These are phyloP conservation scores for Cottoperca gobio DNA, from an alignment of 2,797 vertebrate genomes.

Conservation along the genomic window DNA sequence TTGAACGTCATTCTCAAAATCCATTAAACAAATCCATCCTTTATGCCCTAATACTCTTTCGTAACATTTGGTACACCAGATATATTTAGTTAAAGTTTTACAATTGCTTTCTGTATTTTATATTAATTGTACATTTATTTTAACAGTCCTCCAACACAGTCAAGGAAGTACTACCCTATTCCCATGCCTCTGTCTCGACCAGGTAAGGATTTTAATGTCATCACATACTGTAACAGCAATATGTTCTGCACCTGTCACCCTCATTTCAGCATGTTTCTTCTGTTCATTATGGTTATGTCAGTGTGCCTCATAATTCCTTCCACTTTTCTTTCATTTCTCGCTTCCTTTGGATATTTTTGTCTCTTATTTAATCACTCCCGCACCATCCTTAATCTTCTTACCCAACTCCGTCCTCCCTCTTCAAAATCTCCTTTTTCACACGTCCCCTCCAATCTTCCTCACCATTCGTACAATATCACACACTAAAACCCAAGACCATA, in stretches of 20 bases:
- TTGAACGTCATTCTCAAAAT: too few species aligned
- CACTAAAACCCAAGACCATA: conserved; percentile 86
- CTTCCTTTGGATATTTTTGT: conserved; percentile 70
- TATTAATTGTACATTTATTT: conserved; percentile 30
- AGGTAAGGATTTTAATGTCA: conserved; percentile 82
- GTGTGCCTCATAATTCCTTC: conserved; percentile 70
- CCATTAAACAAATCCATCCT: too few species aligned
- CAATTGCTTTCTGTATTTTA: not conserved
- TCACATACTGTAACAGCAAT: not conserved
- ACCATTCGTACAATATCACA: conserved; percentile 28
- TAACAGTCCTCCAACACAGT: conserved; percentile 90
- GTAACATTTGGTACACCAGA: not conserved
- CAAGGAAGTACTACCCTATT: conserved; percentile 94
- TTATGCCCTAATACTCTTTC: too few species aligned
- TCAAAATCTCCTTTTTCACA: conserved; percentile 25
- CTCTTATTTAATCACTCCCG: conserved; percentile 45
- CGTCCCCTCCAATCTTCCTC: not conserved
- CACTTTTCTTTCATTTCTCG: conserved; percentile 70
- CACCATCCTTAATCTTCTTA: conserved; percentile 67
- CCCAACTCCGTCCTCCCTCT: conserved; percentile 41
- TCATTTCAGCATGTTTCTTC: conserved; percentile 58
- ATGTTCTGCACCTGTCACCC: conserved; percentile 17
- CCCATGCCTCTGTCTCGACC: conserved; percentile 99
- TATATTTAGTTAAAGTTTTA: not conserved
- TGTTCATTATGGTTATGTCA: conserved; percentile 57